Evolutionary conservation across 1,140 invertebrate species (phyloP).

Genomic region (Drosophila auraria): DNA sequence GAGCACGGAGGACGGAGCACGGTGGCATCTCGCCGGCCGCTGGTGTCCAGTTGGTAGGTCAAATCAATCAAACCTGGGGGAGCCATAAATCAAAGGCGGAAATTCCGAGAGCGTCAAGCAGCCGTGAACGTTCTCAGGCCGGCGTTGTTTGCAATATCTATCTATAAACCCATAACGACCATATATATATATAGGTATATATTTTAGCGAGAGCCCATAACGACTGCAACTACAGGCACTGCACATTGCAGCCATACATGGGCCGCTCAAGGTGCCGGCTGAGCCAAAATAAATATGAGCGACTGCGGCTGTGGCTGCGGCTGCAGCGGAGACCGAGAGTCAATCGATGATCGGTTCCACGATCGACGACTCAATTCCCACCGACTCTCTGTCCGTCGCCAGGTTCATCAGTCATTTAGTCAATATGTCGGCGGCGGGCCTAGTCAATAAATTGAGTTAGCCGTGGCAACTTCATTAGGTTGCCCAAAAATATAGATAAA

Average conservation of each 20-base stretch:
- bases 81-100: slow-evolving; percentile 71
- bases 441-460: slow-evolving; percentile 77
- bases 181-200: slow-evolving; percentile 43
- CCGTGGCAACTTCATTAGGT: slow-evolving; percentile 71
- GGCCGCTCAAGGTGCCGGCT: slow-evolving; percentile 66
- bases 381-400: slow-evolving; percentile 56
- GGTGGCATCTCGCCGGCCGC: slow-evolving; percentile 12
- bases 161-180: slow-evolving; percentile 62
- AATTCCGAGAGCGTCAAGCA: slow-evolving; percentile 64
- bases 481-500: slow-evolving; percentile 62
- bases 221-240: slow-evolving; percentile 34
- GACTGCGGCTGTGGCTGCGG: neutral
- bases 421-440: slow-evolving; percentile 54
- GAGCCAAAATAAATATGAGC: slow-evolving; percentile 68
- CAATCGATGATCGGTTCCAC: slow-evolving; percentile 32
- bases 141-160: slow-evolving; percentile 46
- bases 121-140: slow-evolving; percentile 58
- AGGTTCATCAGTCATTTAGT: slow-evolving; percentile 68
- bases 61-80: slow-evolving; percentile 59
- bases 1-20: slow-evolving; percentile 7
- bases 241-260: slow-evolving; percentile 62
- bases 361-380: slow-evolving; percentile 66
- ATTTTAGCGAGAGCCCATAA: slow-evolving; percentile 54
- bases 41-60: slow-evolving; percentile 55
- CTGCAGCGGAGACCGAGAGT: slow-evolving; percentile 4